A percentile compares a stretch with the other conserved stretches of the same genome.
These are phyloP conservation scores for Galago senegalensis DNA, from an alignment of 2,797 vertebrate genomes.

Conservation along the genomic window DNA sequence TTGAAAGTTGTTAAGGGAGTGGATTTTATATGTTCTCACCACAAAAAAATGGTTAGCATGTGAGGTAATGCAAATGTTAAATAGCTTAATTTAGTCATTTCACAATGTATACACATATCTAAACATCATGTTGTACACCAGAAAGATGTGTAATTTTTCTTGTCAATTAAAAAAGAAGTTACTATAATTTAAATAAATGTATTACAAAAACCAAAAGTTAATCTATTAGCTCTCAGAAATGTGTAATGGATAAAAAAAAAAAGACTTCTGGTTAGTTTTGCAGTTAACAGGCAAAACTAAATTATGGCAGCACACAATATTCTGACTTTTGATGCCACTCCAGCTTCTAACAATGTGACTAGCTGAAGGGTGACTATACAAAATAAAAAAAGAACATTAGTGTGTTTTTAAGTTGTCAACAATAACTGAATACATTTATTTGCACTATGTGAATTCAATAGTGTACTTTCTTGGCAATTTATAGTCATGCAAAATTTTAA, in stretches of 20 bases:
- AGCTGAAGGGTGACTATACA: slow-evolving; percentile 13
- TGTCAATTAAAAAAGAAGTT: not conserved
- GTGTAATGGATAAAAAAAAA: not conserved
- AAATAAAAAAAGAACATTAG: slow-evolving; percentile 30
- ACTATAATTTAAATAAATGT: not conserved
- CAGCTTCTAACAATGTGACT: not conserved
- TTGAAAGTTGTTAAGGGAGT: not conserved
- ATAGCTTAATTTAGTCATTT: not conserved
- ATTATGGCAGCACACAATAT: not conserved
- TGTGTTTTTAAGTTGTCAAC: slow-evolving; percentile 10
- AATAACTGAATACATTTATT: slow-evolving; percentile 5
- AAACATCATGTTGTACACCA: not conserved
- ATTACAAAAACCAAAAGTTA: not conserved
- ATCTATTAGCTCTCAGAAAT: not conserved
- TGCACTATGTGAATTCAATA: not conserved
- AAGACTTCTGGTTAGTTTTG: not conserved
- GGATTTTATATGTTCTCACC: not conserved
- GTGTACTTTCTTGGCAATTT: not conserved
- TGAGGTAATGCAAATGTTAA: not conserved
- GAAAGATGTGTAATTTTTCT: not conserved
- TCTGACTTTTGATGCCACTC: not conserved
- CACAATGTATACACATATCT: not conserved
- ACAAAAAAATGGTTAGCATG: not conserved
- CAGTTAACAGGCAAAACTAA: not conserved
- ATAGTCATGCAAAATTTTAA: not conserved